phyloP scores from a whole-genome alignment of 2,113 vertebrate genomes.

The Egretta garzetta region DNA sequence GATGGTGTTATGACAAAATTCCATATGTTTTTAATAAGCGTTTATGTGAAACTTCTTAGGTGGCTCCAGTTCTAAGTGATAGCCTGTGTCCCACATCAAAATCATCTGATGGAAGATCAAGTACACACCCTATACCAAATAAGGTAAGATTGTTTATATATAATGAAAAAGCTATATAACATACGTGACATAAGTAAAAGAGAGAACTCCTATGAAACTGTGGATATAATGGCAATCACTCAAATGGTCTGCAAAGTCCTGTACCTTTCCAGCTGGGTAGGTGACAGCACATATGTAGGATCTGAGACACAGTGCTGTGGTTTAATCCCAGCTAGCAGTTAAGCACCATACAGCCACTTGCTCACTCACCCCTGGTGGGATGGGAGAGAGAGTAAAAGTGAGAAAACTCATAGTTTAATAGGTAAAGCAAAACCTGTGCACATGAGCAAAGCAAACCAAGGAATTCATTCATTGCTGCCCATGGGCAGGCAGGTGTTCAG shows the following conservation, averaged over 20 bases:
- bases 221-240: neutral
- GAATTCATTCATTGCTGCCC: too few relatives aligned
- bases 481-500: too few relatives aligned
- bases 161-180: neutral
- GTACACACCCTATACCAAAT: constrained; percentile 24
- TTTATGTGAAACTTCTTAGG: constrained; percentile 44
- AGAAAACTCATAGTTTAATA: too few relatives aligned
- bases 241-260: neutral
- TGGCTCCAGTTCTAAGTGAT: constrained; percentile 44
- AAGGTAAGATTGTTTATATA: constrained; percentile 63
- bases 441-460: too few relatives aligned
- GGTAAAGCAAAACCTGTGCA: too few relatives aligned
- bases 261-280: neutral
- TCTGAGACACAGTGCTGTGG: neutral
- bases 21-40: neutral
- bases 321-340: too few relatives aligned
- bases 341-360: too few relatives aligned
- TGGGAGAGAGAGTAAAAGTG: too few relatives aligned
- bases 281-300: neutral
- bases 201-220: neutral
- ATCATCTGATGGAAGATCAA: constrained; percentile 64
- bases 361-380: too few relatives aligned
- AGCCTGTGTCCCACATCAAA: constrained; percentile 39
- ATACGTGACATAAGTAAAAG: neutral
- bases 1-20: neutral